A percentile compares a stretch with the other conserved stretches of the same genome.
phyloP scores from a whole-genome alignment of 2,888 invertebrate species.

The Artemia sinica region DNA sequence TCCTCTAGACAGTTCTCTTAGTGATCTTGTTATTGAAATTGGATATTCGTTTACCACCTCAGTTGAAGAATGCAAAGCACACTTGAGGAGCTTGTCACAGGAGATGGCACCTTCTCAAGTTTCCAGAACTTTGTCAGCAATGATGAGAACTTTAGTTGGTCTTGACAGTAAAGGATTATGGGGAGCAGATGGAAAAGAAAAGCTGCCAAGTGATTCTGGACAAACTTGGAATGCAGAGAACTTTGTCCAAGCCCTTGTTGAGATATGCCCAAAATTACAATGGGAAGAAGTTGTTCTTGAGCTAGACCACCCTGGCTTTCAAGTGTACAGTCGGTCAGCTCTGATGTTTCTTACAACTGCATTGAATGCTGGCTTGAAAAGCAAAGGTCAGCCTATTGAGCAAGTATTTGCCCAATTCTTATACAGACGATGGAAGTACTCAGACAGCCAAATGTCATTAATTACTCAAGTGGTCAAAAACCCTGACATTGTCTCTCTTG shows the following conservation, averaged over 20 bases:
- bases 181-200: conserved; percentile 24
- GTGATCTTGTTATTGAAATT: conserved; percentile 77
- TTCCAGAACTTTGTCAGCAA: conserved; percentile 64
- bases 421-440: conserved; percentile 79
- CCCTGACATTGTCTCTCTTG: conserved; percentile 83
- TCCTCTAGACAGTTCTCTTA: conserved; percentile 31
- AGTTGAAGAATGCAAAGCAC: conserved; percentile 70
- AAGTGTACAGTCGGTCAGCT: conserved; percentile 68
- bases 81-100: conserved; percentile 57
- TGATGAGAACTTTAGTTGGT: conserved; percentile 64
- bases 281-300: conserved; percentile 86
- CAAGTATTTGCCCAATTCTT: conserved; percentile 72
- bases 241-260: conserved; percentile 44
- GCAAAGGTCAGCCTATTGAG: conserved; percentile 44
- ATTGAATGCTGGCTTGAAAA: conserved; percentile 59
- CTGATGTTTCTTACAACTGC: conserved; percentile 64
- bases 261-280: conserved; percentile 46
- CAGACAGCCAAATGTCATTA: conserved; percentile 69
- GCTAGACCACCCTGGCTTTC: conserved; percentile 75
- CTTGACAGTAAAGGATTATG: conserved; percentile 40
- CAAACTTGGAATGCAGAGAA: conserved; percentile 80
- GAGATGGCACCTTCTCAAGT: conserved; percentile 63
- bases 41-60: conserved; percentile 73
- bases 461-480: conserved; percentile 69
- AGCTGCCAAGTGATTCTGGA: conserved; percentile 28